Base-by-base conservation (phyloP, 2,888 invertebrate genomes). In the Geophilus truncorum region DNA sequence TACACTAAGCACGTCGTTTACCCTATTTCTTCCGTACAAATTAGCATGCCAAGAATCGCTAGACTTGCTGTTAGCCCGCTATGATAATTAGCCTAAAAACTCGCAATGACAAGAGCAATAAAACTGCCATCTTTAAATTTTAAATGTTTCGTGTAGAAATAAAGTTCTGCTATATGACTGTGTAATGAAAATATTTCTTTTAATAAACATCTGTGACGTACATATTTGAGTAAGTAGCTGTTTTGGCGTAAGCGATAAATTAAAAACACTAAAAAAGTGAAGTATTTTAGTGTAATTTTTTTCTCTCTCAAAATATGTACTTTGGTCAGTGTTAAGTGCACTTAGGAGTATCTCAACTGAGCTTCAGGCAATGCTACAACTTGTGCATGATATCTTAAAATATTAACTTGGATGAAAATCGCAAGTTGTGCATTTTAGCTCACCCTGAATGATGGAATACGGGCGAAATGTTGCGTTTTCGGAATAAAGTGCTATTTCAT, bases 1-100 rank as follows among this genome's bases (percentile, higher is more conserved):
- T 62, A 62, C 62, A 62, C 62, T 62, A 62, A 62, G 62, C 62
- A 62, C 62, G 23, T 62, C 62, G 62, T 62, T 62, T 62, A 12
- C 25, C 12, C 57, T 15, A 23, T 23, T 62, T 62, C 62, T 62
- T 62, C 28, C 3, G 23, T 62, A 25, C 23, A 62, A 62, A 62
- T 62, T 62, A 62, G 62, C 62, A 62, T 62, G 62, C 23, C 9
- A n/a, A 25, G 62, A 62, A 62, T 62, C 15, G 15, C 62, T 15
- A 12, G 6, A 25, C 62, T 45, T 15, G 25, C 62, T 62, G 62
- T 62, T 62, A 57, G 62, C 62, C 23, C 25, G 28, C 23, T 62
- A 62, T 28, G 9, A 25, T 62, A 62, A 62, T 62, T 23, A 62
- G 62, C 7, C 12, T 15, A 57, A 57, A n/a, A 21, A 18, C 18